Base-by-base conservation (phyloP, 2,888 invertebrate species). In the Melipona bicolor region DNA sequence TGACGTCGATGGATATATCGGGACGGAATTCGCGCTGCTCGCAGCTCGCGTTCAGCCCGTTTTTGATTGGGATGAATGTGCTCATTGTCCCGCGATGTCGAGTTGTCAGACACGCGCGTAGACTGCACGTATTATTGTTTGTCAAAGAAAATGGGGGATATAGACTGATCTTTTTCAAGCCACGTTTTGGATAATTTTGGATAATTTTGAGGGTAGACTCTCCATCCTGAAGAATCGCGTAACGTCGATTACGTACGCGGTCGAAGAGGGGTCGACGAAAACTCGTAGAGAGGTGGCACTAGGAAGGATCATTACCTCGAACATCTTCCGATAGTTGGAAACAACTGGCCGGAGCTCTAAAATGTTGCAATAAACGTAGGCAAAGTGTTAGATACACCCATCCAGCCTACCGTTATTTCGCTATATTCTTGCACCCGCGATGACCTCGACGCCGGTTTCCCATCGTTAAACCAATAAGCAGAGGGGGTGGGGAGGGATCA, bases 41-140 rank as follows among this genome's bases (percentile, higher is more conserved):
- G 65, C 13, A 69, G 32, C 32, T 9, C 17, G 70, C 17, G 70
- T 73, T 72, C 80, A 36, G 17, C n/a, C 32, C 59, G 49, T 43
- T 73, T 27, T 69, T 78, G 84, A 84, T 85, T 85, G 75, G 80
- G 78, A 81, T 76, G 59, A 81, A 84, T 83, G 84, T 75, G 50
- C 50, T 71, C 75, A 78, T 83, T 83, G 84, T 82, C 71, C 74
- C 24, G 68, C 21, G 50, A 27, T 2, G 50, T 52, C 61, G 43
- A 72, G 21, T 19, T 21, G 21, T 72, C 61, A 19, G 15, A 2
- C 50, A 17, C n/a, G n/a, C 36, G 15, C 50, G 49, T 15, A 0
- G 15, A 50, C 49, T 4, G 15, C 49, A 9, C 36, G 43, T 43
- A 43, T 43, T 9, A 43, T 43, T 52, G 50, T 52, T 52, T 4